Evolutionary conservation across 2,888 invertebrate genomes (phyloP).

Genomic region (Scrobipalpa atriplicella): DNA sequence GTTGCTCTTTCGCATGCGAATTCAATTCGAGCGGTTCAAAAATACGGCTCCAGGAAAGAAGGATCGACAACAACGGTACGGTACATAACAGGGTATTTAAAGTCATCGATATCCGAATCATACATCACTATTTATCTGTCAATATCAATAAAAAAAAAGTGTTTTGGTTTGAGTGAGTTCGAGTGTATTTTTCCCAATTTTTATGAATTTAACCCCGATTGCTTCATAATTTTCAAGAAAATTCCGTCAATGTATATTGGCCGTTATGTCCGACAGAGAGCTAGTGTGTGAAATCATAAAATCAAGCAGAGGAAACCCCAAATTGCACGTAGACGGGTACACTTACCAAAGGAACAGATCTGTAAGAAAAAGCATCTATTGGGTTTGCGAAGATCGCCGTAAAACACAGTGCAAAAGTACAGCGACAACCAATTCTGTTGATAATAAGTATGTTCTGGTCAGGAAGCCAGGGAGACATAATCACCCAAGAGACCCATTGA

Average conservation of each 20-base stretch:
- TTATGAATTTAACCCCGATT: no score
- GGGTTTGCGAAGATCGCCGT: conserved; percentile 27
- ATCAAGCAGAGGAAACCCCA: conserved; percentile 27
- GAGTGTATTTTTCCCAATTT: no score
- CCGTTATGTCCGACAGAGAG: conserved; percentile 10
- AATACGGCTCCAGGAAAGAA: no score
- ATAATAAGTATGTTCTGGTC: conserved; percentile 21
- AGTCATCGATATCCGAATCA: no score
- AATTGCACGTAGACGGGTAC: conserved; percentile 27
- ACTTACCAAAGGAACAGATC: conserved; percentile 28
- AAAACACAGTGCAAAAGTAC: conserved; percentile 24
- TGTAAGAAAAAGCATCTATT: conserved; percentile 19
- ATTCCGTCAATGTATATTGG: neutral
- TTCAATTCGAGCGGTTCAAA: no score
- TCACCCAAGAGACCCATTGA: conserved; percentile 20
- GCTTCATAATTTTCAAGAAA: neutral
- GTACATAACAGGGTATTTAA: no score
- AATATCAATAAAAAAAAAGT: no score
- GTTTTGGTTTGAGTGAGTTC: no score
- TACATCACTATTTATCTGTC: no score
- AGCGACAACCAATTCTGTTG: conserved; percentile 22
- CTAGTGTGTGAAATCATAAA: conserved; percentile 22
- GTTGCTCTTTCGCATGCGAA: no score
- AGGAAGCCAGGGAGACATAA: conserved; percentile 18
- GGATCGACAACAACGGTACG: no score